A percentile compares a stretch with the other conserved stretches of the same genome.
Conservation (phyloP, 2,113 vertebrate genomes). For the Fukomys damarensis region DNA sequence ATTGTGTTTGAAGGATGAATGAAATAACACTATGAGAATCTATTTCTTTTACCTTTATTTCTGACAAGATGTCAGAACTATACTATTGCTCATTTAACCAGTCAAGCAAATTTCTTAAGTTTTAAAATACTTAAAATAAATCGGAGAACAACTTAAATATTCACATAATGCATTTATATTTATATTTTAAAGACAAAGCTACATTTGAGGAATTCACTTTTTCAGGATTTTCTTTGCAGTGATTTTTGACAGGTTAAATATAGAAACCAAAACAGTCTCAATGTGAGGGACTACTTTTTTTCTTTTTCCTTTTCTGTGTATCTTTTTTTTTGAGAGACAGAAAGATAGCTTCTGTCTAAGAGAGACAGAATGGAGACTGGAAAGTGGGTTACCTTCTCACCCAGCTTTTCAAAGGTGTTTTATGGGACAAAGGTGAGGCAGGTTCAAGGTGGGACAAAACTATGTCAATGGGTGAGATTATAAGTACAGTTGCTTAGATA, state of each 20-base stretch:
- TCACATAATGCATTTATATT: background rate
- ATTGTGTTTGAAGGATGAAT: slow-evolving; percentile 52
- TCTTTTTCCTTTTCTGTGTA: too few species aligned
- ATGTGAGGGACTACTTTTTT: background rate
- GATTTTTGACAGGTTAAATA: background rate
- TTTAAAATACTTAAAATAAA: slow-evolving; percentile 52
- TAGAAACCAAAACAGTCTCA: background rate
- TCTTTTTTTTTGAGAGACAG: too few species aligned
- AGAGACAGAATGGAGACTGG: too few species aligned
- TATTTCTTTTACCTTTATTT: slow-evolving; percentile 44
- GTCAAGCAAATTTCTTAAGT: background rate
- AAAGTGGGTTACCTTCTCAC: too few species aligned
- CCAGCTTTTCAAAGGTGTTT: too few species aligned
- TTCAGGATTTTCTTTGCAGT: background rate
- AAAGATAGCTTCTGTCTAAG: too few species aligned
- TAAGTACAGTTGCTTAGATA: too few species aligned
- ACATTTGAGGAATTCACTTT: background rate
- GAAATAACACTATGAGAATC: slow-evolving; percentile 65
- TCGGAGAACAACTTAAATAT: slow-evolving; percentile 45
- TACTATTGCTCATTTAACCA: background rate
- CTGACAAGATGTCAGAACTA: slow-evolving; percentile 52
- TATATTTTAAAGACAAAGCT: slow-evolving; percentile 49
- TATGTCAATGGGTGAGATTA: too few species aligned
- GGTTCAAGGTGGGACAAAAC: too few species aligned
- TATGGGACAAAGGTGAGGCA: too few species aligned